phyloP scores from a whole-genome alignment of 2,797 vertebrate genomes.

The Lithobates sylvaticus region DNA sequence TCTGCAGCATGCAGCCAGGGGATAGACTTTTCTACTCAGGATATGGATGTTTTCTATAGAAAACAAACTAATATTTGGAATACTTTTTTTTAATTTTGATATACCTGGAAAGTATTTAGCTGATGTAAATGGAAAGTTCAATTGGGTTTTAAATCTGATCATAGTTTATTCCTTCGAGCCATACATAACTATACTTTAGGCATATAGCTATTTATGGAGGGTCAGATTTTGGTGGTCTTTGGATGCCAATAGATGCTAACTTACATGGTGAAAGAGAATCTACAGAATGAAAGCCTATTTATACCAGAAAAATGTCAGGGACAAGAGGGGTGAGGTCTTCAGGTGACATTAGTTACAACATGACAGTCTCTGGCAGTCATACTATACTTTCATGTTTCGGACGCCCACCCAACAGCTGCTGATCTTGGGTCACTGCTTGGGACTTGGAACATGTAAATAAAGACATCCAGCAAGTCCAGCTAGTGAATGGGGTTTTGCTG shows the following conservation, averaged over 20 bases:
- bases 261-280: neutral
- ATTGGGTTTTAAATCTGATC: neutral
- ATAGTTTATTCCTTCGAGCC: neutral
- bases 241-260: neutral
- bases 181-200: neutral
- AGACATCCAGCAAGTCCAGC: neutral
- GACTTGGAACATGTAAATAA: conserved; percentile 38
- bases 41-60: too few relatives aligned
- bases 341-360: conserved; percentile 27
- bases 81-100: too few relatives aligned
- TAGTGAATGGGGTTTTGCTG: conserved; percentile 16
- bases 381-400: conserved; percentile 30
- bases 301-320: neutral
- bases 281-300: neutral
- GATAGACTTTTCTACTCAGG: too few relatives aligned
- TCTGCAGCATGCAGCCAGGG: too few relatives aligned
- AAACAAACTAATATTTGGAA: too few relatives aligned
- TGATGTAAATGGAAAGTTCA: too few relatives aligned
- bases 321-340: neutral
- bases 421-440: neutral
- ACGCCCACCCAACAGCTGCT: conserved; percentile 37
- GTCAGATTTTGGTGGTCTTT: neutral
- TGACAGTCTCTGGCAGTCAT: neutral
- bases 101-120: too few relatives aligned
- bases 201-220: neutral